Conservation (phyloP, 2,888 invertebrate genomes). For the Leptinotarsa peninsularis region DNA sequence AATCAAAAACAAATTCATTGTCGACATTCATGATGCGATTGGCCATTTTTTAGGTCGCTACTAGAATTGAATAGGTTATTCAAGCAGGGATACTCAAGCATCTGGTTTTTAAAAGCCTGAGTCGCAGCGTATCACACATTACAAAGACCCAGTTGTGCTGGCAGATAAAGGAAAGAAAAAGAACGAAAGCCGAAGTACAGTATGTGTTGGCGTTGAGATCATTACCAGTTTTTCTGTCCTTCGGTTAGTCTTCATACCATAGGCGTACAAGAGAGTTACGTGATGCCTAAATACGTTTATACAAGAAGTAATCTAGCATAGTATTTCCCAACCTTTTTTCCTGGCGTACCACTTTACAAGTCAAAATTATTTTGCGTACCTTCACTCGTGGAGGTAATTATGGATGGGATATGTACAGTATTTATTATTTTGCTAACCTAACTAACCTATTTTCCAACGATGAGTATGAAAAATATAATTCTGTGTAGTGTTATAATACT, state of each 20-base stretch:
- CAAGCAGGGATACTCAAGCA: constrained; percentile 20
- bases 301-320: too few species aligned
- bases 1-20: constrained; percentile 18
- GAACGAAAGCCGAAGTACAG: constrained; percentile 21
- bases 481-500: too few species aligned
- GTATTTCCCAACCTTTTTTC: too few species aligned
- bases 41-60: constrained; percentile 26
- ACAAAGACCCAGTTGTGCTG: constrained; percentile 32
- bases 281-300: not conserved
- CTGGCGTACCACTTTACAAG: too few species aligned
- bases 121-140: constrained; percentile 26
- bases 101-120: constrained; percentile 33
- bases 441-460: too few species aligned
- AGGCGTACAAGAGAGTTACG: constrained; percentile 9
- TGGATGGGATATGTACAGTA: too few species aligned
- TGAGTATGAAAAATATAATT: too few species aligned
- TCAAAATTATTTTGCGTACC: too few species aligned
- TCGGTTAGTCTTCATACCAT: constrained; percentile 14
- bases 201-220: constrained; percentile 33
- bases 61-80: constrained; percentile 32
- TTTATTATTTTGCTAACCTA: too few species aligned
- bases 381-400: too few species aligned
- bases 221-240: constrained; percentile 34
- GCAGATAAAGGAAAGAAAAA: constrained; percentile 25
- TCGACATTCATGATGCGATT: constrained; percentile 6